phyloP scores from a whole-genome alignment of 2,888 invertebrate genomes.

The Galerucella calmariensis region DNA sequence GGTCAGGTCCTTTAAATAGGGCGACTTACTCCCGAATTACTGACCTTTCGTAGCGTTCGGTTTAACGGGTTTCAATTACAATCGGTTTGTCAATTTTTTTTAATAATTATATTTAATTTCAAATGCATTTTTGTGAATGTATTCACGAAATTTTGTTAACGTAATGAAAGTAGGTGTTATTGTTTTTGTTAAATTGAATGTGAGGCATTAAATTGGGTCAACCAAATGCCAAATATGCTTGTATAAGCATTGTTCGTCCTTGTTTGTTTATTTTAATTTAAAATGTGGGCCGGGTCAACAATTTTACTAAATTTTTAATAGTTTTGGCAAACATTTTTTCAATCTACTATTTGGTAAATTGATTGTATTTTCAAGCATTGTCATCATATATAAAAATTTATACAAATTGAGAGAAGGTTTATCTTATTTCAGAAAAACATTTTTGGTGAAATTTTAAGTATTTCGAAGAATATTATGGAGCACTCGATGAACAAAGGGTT shows the following conservation, averaged over 20 bases:
- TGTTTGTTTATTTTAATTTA: slow-evolving; percentile 5
- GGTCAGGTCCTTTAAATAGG: slow-evolving; percentile 14
- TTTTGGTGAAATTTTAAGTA: no score
- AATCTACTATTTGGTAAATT: no score
- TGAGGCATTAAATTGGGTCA: slow-evolving; percentile 9
- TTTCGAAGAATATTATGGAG: no score
- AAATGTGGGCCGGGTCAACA: neutral
- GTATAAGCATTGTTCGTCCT: slow-evolving; percentile 8
- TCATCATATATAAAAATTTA: no score
- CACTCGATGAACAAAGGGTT: no score
- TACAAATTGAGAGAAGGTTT: no score
- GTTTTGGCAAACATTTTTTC: no score
- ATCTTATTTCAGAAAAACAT: no score
- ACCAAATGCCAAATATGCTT: neutral
- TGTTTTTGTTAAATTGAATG: slow-evolving; percentile 11
- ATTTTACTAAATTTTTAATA: neutral
- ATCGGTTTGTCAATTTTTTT: neutral
- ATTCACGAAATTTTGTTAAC: neutral
- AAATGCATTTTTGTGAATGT: neutral
- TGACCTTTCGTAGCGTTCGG: slow-evolving; percentile 17
- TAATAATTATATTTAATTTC: neutral
- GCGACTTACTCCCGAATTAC: slow-evolving; percentile 8
- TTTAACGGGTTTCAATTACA: neutral
- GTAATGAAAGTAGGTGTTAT: neutral
- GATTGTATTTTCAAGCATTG: no score